Conservation (phyloP, 2,797 vertebrate genomes). For the Neosalanx taihuensis region DNA sequence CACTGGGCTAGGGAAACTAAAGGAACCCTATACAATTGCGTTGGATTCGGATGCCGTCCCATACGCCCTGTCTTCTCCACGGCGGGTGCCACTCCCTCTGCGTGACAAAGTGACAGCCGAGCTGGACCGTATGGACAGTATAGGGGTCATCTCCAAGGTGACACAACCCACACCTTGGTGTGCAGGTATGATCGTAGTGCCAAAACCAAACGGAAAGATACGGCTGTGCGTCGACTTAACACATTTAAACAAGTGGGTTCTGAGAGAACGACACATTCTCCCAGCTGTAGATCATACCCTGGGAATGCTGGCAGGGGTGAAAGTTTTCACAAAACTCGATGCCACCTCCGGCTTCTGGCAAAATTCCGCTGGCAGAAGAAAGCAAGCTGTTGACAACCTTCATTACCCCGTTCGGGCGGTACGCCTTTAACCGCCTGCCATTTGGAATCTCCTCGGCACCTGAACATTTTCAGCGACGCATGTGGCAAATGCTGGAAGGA, state of each 20-base stretch:
- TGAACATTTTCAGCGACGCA: constrained; percentile 20
- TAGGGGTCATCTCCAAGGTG: no score
- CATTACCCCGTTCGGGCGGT: constrained; percentile 21
- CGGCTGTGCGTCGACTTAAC: no score
- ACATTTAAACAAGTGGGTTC: not conserved
- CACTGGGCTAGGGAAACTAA: no score
- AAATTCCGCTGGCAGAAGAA: constrained; percentile 20
- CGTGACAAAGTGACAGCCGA: no score
- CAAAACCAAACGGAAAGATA: no score
- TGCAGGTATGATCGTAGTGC: no score
- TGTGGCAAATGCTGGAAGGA: constrained; percentile 18
- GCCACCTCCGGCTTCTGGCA: constrained; percentile 27
- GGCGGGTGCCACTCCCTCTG: no score
- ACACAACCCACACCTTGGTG: no score
- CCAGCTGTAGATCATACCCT: constrained; percentile 31
- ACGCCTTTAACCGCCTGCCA: constrained; percentile 31
- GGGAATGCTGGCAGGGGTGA: constrained; percentile 7
- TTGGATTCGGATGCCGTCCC: no score
- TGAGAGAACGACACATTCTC: constrained; percentile 14
- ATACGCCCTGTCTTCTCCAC: no score
- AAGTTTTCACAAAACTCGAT: constrained; percentile 29
- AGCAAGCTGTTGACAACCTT: constrained; percentile 1
- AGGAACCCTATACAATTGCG: no score
- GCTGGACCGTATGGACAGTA: no score
- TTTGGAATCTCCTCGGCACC: constrained; percentile 27